Evolutionary conservation across 2,888 invertebrate genomes (phyloP), one percentile per base, ranked within the genome.

Genomic region (Drosophila siamana): DNA sequence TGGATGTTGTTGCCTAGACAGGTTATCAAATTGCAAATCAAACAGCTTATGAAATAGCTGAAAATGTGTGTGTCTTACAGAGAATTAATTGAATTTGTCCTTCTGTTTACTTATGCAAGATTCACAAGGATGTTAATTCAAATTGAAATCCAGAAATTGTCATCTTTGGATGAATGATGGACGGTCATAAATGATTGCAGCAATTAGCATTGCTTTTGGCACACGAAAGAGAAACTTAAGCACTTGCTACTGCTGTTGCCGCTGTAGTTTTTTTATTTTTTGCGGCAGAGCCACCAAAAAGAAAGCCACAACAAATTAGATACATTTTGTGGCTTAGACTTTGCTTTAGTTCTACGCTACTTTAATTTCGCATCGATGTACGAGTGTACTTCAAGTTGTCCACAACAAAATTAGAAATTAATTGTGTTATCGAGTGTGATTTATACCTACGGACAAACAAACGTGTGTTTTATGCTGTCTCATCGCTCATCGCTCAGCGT

Each of bases 301-400:
- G 75, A 86, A 82, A 86, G 78, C 76, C 81, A 62, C 64, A 60
- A 50, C 75, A 82, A 86, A 83, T 79, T 83, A 76, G 81, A 81
- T 82, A 87, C 82, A 81, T 76, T 81, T 81, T 85, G 73, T 71
- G 68, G 76, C 80, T 84, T 84, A 75, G 72, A 59, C 64, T 75
- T 78, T 68, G 78, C 69, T 87, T 81, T 81, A 81, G 82, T 87
- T 83, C 82, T 83, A 86, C 85, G 33, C 87, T 86, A 81, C 87
- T 82, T 82, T 76, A 77, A 75, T 80, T 83, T 86, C 78, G 62
- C 64, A 56, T 65, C 68, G 44, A 38, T 8, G 15, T 15, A 7
- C 13, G 15, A 6, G 13, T 48, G 43, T 50, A 60, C 60, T 9
- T 16, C 13, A 36, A 50, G 36, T 46, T 47, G n/a, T 33, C 0